These are phyloP conservation scores for Patella pellucida DNA, from an alignment of 2,888 invertebrate species.

Conservation along the genomic window DNA sequence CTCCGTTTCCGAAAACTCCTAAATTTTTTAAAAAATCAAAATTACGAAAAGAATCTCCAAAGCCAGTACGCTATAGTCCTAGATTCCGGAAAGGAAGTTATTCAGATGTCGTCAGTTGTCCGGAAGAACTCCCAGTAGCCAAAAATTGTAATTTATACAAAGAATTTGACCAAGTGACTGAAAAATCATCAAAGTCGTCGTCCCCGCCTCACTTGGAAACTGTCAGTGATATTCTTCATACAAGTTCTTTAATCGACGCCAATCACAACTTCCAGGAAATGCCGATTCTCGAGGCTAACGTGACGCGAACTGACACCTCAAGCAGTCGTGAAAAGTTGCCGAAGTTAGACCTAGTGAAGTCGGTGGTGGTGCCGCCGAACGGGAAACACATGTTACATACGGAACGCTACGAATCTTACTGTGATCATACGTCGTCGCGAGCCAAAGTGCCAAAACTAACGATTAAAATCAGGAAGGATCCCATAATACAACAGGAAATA, in stretches of 20 bases:
- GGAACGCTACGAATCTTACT: slow-evolving; percentile 1
- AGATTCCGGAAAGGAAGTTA: slow-evolving; percentile 17
- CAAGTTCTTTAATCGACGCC: slow-evolving; percentile 16
- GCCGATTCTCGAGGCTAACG: slow-evolving; percentile 35
- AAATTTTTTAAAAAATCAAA: not conserved
- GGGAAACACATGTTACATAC: slow-evolving; percentile 15
- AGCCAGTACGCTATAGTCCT: slow-evolving; percentile 23
- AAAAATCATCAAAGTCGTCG: not conserved
- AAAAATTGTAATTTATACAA: not conserved
- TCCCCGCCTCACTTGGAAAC: slow-evolving; percentile 5
- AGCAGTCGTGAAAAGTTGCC: not conserved
- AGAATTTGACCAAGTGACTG: not conserved
- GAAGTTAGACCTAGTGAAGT: not conserved
- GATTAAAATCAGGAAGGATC: slow-evolving; percentile 50
- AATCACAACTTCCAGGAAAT: slow-evolving; percentile 38
- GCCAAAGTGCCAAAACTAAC: slow-evolving; percentile 50
- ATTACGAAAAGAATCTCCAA: not conserved
- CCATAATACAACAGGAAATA: slow-evolving; percentile 46
- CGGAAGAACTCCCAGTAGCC: slow-evolving; percentile 6
- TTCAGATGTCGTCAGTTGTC: not conserved
- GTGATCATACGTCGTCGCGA: slow-evolving; percentile 22
- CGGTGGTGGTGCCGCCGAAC: slow-evolving; percentile 11
- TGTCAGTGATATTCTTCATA: slow-evolving; percentile 16
- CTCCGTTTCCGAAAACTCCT: not conserved
- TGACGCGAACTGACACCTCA: slow-evolving; percentile 16